Conservation (phyloP, 2,888 invertebrate species). For the Caenorhabditis sp. region DNA sequence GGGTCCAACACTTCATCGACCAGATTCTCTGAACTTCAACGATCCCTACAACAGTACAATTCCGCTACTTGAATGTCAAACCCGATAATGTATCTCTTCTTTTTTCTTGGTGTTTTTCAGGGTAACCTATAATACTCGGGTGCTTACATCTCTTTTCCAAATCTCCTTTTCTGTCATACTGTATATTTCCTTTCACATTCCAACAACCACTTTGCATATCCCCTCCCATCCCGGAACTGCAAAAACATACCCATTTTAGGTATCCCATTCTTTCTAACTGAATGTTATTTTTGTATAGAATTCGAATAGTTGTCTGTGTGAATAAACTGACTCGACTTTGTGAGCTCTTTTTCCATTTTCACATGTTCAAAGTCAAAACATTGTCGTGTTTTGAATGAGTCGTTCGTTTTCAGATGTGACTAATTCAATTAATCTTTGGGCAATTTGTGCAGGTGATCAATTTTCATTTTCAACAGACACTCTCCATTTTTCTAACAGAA, state of each 20-base stretch:
- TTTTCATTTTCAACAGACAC: no score
- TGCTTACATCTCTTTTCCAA: constrained; percentile 1
- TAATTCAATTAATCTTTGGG: background rate
- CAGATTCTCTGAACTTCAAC: constrained; percentile 54
- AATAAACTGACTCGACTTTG: constrained; percentile 10
- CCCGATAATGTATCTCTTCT: constrained; percentile 16
- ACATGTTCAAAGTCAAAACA: background rate
- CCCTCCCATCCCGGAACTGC: constrained; percentile 3
- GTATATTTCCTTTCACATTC: constrained; percentile 20
- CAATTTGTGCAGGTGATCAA: background rate
- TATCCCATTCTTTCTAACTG: constrained; percentile 31
- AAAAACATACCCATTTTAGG: constrained; percentile 34
- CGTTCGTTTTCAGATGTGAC: background rate
- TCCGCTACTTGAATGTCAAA: constrained; percentile 42
- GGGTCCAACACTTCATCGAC: constrained; percentile 62
- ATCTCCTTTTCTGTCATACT: constrained; percentile 10
- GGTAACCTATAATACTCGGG: constrained; percentile 18
- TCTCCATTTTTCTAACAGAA: no score
- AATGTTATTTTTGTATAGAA: constrained; percentile 23
- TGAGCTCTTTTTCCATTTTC: background rate
- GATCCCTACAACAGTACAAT: constrained; percentile 35
- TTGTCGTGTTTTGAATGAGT: background rate
- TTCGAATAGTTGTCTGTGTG: constrained; percentile 10
- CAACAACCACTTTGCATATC: constrained; percentile 33
- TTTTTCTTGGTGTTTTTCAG: background rate